Percentiles rank a stretch among this genome's conserved stretches.
Conservation (phyloP, 1,140 invertebrate genomes). For the Spodoptera frugiperda region DNA sequence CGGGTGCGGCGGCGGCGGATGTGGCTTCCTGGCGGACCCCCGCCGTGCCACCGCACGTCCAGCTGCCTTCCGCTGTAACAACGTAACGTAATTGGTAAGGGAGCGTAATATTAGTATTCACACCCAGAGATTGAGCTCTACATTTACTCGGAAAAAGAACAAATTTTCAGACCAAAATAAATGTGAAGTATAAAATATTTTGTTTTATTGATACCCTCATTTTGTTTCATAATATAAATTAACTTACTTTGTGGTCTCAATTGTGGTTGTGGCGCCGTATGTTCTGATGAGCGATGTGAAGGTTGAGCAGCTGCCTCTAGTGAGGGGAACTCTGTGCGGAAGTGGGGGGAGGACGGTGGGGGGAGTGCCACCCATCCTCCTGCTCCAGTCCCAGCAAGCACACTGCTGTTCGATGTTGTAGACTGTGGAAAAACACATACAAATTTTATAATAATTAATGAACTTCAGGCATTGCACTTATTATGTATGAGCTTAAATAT, state of each 20-base stretch:
- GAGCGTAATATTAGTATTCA: neutral
- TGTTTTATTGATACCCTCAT: no score
- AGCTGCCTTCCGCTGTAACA: conserved; percentile 90
- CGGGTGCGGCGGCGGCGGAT: conserved; percentile 89
- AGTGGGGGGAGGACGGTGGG: conserved; percentile 91
- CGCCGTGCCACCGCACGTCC: conserved; percentile 90
- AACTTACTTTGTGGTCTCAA: conserved; percentile 85
- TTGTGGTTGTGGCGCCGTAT: conserved; percentile 74
- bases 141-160: neutral
- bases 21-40: conserved; percentile 87
- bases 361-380: conserved; percentile 87
- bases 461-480: neutral
- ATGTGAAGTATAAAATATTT: no score
- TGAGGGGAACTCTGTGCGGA: conserved; percentile 94
- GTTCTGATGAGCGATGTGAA: conserved; percentile 78
- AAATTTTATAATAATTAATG: neutral
- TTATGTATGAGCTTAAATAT: neutral
- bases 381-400: conserved; percentile 69
- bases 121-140: neutral
- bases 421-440: conserved; percentile 53
- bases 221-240: conserved; percentile 5
- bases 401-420: conserved; percentile 72
- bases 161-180: no score
- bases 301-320: conserved; percentile 86
- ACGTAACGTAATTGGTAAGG: conserved; percentile 3